Base-by-base conservation (phyloP, 2,113 vertebrate genomes). In the Paraplagusia blochii region DNA sequence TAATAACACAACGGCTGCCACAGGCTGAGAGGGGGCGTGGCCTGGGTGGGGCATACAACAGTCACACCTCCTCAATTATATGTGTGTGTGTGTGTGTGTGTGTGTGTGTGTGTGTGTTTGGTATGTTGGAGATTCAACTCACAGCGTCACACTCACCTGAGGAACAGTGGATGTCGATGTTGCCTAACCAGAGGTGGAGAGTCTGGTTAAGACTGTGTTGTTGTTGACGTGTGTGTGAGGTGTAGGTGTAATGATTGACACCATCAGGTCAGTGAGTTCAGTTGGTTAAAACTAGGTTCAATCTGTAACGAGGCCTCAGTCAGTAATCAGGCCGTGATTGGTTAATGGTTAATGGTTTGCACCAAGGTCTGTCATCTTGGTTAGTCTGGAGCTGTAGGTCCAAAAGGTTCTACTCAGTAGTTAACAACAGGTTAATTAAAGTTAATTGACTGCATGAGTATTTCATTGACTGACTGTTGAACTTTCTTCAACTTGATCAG, bases 251-350 rank as follows among this genome's bases (percentile, higher is more conserved):
- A 63, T 74, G 44, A 68, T 50, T 58, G 33, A 58, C 38, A 39
- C 3, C 15, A 45, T 29, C 49, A 36, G 71, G 35, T 67, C 64
- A 63, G 53, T 54, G 48, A 44, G 17, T 53, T 63, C 22, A 55
- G 55, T 34, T 60, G 16, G 45, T 38, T 39, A 39, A 49, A 35
- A 8, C 43, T 34, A 36, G 44, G 43, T 53, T 74, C 17, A 63
- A 68, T 54, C 36, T 54, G 10, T 51, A 63, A 68, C 53, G 35
- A 13, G 1, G 48, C 14, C 48, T 8, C 48, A 35, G 14, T 49
- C 29, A 16, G n/a, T 57, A 22, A 12, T n/a, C 42, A 42, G 46
- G 11, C 1, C 8, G 11, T 17, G 46, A n/a, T 36, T 4, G 2
- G 44, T 40, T 47, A 63, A 12, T 15, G 44, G 55, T 65, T 50